Evolutionary conservation across 1,140 invertebrate genomes (phyloP).

Genomic region (Schlechtendalia chinensis): DNA sequence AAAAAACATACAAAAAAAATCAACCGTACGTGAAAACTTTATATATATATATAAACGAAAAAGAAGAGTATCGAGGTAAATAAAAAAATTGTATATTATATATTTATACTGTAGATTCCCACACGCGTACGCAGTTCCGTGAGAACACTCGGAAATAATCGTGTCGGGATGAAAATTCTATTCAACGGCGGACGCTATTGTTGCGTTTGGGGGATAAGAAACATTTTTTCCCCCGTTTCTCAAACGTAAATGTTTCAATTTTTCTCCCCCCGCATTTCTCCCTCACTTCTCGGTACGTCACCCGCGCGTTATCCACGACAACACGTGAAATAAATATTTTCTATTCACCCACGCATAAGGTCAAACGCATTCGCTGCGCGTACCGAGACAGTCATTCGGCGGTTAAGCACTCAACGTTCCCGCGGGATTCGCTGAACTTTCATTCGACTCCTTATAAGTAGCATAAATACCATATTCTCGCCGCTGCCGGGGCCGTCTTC

Average conservation of each 20-base stretch:
- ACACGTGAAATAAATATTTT: background rate
- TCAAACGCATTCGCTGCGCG: background rate
- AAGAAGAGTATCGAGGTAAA: background rate
- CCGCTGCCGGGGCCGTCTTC: background rate
- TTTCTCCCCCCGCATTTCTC: background rate
- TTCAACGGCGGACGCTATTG: background rate
- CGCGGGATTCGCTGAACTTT: background rate
- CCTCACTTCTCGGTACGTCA: too few relatives aligned
- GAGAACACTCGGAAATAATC: background rate
- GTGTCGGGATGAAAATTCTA: slow-evolving; percentile 5
- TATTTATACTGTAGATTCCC: slow-evolving; percentile 4
- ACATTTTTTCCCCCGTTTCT: background rate
- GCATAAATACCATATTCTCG: background rate
- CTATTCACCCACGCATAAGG: background rate
- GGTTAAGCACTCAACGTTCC: background rate
- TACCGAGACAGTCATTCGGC: too few relatives aligned
- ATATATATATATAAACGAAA: background rate
- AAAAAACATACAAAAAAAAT: background rate
- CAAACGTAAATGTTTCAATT: background rate
- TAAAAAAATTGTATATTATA: background rate
- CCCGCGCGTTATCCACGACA: background rate
- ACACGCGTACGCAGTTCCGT: background rate
- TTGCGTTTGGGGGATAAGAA: background rate
- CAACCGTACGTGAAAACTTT: background rate
- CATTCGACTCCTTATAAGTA: background rate